These are phyloP conservation scores for Drosophila sproati DNA, from an alignment of 1,140 invertebrate species.

Conservation along the genomic window DNA sequence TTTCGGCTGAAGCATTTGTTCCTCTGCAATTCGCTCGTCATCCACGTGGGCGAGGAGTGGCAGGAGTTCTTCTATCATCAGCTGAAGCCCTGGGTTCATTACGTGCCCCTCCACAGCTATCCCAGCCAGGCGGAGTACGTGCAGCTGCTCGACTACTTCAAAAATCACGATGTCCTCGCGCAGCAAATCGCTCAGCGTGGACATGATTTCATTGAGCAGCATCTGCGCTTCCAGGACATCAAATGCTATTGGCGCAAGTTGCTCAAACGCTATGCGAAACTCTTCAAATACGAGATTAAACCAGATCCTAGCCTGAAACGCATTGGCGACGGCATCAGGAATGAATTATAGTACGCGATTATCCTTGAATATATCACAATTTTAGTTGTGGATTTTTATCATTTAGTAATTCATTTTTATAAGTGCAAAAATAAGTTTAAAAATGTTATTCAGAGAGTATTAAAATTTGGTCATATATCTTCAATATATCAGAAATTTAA, in stretches of 20 bases:
- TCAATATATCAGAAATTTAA: no score
- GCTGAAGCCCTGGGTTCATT: conserved; percentile 98
- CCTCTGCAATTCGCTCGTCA: conserved; percentile 96
- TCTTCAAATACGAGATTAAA: conserved; percentile 89
- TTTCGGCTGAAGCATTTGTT: conserved; percentile 99
- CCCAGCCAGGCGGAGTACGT: conserved; percentile 89
- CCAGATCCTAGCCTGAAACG: conserved; percentile 86
- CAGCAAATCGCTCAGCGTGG: conserved; percentile 93
- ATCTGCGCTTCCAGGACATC: conserved; percentile 93
- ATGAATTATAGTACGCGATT: conserved; percentile 49
- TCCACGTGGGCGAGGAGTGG: conserved; percentile 98
- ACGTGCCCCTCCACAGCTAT: conserved; percentile 93
- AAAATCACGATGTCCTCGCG: conserved; percentile 90
- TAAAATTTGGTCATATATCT: no score
- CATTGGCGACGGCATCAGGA: conserved; percentile 33
- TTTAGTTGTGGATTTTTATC: no score
- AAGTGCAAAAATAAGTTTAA: no score
- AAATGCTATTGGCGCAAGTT: conserved; percentile 95
- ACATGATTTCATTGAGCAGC: conserved; percentile 92
- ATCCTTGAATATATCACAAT: neutral
- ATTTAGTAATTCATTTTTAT: no score
- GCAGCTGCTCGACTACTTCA: conserved; percentile 91
- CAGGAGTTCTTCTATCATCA: conserved; percentile 97
- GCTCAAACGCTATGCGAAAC: conserved; percentile 90
- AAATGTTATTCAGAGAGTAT: no score